Evolutionary conservation across 2,797 vertebrate species (phyloP).

Genomic region (Bucorvus abyssinicus): DNA sequence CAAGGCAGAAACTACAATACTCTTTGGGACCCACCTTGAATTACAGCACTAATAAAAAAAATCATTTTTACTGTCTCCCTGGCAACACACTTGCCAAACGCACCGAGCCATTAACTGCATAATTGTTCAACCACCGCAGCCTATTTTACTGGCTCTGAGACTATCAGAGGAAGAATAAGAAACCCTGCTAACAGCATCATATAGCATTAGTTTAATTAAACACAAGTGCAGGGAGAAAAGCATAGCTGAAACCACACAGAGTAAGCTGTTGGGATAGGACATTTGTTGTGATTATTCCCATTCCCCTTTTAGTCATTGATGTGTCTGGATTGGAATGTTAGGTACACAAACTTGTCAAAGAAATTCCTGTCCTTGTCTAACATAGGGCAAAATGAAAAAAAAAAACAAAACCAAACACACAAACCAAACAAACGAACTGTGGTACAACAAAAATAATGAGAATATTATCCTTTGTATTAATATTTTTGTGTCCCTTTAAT

Average conservation of each 20-base stretch:
- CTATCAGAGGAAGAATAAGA: constrained; percentile 25
- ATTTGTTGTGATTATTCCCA: neutral
- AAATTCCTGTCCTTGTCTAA: constrained; percentile 28
- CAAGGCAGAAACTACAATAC: constrained; percentile 16
- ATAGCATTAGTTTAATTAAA: constrained; percentile 49
- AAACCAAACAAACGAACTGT: neutral
- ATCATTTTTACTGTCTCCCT: constrained; percentile 6
- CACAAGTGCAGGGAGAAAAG: neutral
- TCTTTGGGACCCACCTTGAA: constrained; percentile 40
- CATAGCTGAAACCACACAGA: neutral
- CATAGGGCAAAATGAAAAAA: neutral
- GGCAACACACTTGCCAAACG: neutral
- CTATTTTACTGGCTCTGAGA: constrained; percentile 1
- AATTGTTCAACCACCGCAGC: constrained; percentile 33
- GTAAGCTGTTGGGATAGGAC: neutral
- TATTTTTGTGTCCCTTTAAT: neutral
- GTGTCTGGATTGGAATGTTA: neutral
- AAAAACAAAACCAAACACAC: neutral
- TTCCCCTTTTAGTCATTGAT: neutral
- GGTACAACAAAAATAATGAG: neutral
- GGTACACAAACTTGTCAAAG: neutral
- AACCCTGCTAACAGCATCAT: neutral
- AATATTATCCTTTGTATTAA: neutral
- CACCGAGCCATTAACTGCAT: constrained; percentile 47
- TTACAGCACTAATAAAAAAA: constrained; percentile 26